Conservation (phyloP, 2,113 vertebrate genomes). For the Crotalus helleri region DNA sequence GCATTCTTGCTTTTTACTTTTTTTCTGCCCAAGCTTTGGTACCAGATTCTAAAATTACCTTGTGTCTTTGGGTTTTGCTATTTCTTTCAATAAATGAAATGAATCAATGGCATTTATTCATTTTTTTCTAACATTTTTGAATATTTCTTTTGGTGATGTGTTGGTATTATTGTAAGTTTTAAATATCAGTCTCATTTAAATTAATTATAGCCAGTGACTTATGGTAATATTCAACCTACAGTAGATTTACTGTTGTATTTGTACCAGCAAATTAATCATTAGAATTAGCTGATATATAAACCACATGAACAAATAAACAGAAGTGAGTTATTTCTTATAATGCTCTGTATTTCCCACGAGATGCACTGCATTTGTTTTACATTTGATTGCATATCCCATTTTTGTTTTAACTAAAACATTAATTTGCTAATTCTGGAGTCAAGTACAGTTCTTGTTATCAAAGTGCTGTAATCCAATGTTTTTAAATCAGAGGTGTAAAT, state of each 20-base stretch:
- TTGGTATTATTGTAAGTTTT: background rate
- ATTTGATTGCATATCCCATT: rapidly evolving
- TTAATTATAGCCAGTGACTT: background rate
- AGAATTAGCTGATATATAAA: background rate
- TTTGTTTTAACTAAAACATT: background rate
- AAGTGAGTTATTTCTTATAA: background rate
- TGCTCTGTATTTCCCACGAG: background rate
- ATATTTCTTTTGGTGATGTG: background rate
- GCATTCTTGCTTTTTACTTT: background rate
- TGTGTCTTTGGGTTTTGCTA: background rate
- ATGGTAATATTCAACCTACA: background rate
- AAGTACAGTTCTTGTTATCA: background rate
- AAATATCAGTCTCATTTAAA: constrained; percentile 1
- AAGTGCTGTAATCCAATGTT: background rate
- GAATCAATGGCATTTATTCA: background rate
- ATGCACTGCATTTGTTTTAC: background rate
- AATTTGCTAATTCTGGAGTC: background rate
- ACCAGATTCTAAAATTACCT: background rate
- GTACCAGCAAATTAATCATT: constrained; percentile 3
- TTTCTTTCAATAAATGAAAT: background rate
- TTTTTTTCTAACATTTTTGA: constrained; percentile 18
- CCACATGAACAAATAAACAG: background rate
- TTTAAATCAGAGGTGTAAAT: background rate
- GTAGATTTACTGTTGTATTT: background rate
- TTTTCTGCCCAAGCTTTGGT: background rate